Evolutionary conservation across 2,888 invertebrate genomes (phyloP).

Genomic region (Geophilus truncorum): DNA sequence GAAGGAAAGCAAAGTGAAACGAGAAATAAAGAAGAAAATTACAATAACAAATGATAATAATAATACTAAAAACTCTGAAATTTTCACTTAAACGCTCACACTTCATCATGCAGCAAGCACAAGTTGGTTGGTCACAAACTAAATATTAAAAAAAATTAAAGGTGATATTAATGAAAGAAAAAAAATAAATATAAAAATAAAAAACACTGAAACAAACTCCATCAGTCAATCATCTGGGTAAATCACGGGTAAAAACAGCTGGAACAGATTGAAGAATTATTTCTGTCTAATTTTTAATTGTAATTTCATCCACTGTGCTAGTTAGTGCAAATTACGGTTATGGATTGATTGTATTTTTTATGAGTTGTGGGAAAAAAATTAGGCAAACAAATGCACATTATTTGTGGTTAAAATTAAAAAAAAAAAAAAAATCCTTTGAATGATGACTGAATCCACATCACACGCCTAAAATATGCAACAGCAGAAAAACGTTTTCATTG

Average conservation of each 20-base stretch:
- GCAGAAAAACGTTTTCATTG: constrained; percentile 30
- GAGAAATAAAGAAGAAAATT: neutral
- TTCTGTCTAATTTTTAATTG: neutral
- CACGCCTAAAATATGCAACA: constrained; percentile 19
- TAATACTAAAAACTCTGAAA: neutral
- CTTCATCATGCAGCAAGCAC: neutral
- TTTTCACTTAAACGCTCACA: neutral
- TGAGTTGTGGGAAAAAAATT: no score
- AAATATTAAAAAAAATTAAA: neutral
- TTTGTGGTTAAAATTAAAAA: neutral
- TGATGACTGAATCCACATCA: constrained; percentile 34
- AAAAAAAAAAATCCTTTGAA: neutral
- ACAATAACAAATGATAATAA: no score
- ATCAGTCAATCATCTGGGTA: neutral
- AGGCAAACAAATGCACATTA: no score
- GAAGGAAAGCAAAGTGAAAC: neutral
- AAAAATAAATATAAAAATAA: neutral
- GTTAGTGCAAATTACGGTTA: neutral
- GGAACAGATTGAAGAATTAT: neutral
- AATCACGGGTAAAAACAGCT: neutral
- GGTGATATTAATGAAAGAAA: neutral
- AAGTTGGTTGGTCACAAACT: neutral
- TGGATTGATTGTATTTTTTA: neutral
- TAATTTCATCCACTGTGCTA: neutral
- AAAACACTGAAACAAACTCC: neutral